These are phyloP conservation scores for Oryzias javanicus DNA, from an alignment of 2,113 vertebrate species.

Conservation along the genomic window DNA sequence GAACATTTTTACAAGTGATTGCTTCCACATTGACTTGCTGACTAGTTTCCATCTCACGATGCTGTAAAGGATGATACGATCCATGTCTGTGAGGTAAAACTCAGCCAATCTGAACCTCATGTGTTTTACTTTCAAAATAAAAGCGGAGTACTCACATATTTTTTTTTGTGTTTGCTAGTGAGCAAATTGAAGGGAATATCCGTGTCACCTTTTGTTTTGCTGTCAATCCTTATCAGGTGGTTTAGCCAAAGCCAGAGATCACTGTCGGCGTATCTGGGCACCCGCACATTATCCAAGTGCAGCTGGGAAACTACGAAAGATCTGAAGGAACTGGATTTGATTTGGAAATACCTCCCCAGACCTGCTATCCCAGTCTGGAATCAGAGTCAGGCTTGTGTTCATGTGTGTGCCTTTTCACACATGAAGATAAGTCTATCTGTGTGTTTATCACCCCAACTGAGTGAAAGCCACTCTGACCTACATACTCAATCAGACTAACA, in stretches of 20 bases:
- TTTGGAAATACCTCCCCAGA: slow-evolving; percentile 63
- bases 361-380: slow-evolving; percentile 55
- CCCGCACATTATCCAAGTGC: slow-evolving; percentile 52
- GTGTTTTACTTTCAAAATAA: slow-evolving; percentile 1
- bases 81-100: slow-evolving; percentile 13
- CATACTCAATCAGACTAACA: slow-evolving; percentile 46
- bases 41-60: slow-evolving; percentile 24
- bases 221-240: slow-evolving; percentile 63
- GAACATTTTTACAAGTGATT: slow-evolving; percentile 6
- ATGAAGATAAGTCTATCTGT: slow-evolving; percentile 13
- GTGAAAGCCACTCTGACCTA: slow-evolving; percentile 60
- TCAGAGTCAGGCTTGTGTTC: slow-evolving; percentile 63
- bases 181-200: slow-evolving; percentile 10
- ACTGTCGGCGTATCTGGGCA: slow-evolving; percentile 49
- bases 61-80: slow-evolving; percentile 30
- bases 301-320: slow-evolving; percentile 45
- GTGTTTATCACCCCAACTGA: slow-evolving; percentile 42
- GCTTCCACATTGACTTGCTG: slow-evolving; percentile 18
- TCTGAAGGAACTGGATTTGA: slow-evolving; percentile 64
- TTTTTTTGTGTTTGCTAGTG: slow-evolving; percentile 5
- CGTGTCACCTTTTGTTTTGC: slow-evolving; percentile 34
- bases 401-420: slow-evolving; percentile 9
- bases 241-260: slow-evolving; percentile 64
- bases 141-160: background rate
- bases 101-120: slow-evolving; percentile 6